Evolutionary conservation across 2,113 vertebrate species (phyloP), one percentile per base, ranked within the genome.

Genomic region (Ophthalmolycus amberensis): DNA sequence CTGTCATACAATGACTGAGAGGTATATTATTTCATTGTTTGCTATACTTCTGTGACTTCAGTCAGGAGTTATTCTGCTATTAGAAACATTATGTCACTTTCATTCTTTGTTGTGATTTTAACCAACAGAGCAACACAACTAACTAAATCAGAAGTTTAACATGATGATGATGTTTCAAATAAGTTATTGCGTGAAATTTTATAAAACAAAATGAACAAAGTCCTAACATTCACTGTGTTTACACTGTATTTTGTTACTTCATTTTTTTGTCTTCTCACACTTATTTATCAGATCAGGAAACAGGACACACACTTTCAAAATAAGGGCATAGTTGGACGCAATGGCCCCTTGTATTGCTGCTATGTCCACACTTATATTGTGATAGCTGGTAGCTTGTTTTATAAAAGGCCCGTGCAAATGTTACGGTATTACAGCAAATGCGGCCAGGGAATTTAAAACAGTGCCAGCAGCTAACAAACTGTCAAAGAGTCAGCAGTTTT

Each of bases 1-100:
- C 56, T 84, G 70, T 89, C 80, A 84, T 85, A 71, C 68, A 54
- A 64, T 84, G 85, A 90, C 83, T 83, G 82, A 88, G 84, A 90
- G 71, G 82, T 81, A 80, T 80, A 56, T 89, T 79, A 82, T 84
- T 86, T 89, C 29, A 59, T 84, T 75, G 65, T 86, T 88, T 90
- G 58, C 76, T 79, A 64, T 79, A 64, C 58, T 85, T 89, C 48
- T 85, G 83, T 89, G 81, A 83, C 52, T 83, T 77, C 34, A 75
- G 69, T 82, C 64, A 75, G 75, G 64, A 80, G 59, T 77, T 79
- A 74, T 71, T 75, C 71, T 83, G 80, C 84, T 77, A 63, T 80
- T 74, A 72, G 76, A 79, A 38, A 73, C 79, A 73, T 65, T 65
- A 59, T 44, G 34, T n/a, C 74, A 71, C 29, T 75, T 84, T 77